Conservation (phyloP, 1,140 invertebrate genomes). For the Zophobas atratus region DNA sequence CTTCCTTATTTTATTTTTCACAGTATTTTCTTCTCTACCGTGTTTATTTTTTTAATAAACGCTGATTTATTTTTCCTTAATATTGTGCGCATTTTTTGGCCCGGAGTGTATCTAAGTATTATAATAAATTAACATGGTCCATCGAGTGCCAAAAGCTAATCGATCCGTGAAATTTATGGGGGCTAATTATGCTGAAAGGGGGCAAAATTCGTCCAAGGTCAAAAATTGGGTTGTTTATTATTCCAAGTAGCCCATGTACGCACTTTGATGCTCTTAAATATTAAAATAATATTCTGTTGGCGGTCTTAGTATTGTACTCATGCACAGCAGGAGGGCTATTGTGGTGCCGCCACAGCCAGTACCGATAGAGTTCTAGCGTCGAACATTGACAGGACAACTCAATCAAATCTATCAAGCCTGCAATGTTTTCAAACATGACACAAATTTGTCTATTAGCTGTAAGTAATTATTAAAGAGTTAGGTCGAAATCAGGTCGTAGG, state of each 20-base stretch:
- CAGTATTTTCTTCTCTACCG: too few species aligned
- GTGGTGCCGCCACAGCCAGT: conserved; percentile 25
- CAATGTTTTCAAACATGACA: conserved; percentile 39
- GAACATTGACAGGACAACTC: conserved; percentile 46
- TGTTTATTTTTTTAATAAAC: too few species aligned
- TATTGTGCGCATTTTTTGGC: too few species aligned
- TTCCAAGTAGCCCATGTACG: neutral
- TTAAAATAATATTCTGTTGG: conserved; percentile 37
- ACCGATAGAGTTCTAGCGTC: conserved; percentile 24
- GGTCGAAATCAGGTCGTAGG: neutral
- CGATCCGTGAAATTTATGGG: conserved; percentile 25
- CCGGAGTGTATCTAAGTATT: too few species aligned
- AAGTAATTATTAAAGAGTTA: conserved; percentile 46
- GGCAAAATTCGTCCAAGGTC: neutral
- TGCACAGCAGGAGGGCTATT: conserved; percentile 37
- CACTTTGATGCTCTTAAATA: conserved; percentile 3
- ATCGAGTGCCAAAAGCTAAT: conserved; percentile 39
- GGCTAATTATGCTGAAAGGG: conserved; percentile 39
- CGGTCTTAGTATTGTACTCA: conserved; percentile 27
- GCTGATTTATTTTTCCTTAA: too few species aligned
- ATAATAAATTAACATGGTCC: conserved; percentile 14
- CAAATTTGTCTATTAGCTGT: conserved; percentile 41
- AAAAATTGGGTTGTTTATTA: neutral
- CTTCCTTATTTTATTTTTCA: too few species aligned
- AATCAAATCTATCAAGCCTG: conserved; percentile 41